Evolutionary conservation across 2,888 invertebrate genomes (phyloP).

Genomic region (Cyrtodaria siliqua): DNA sequence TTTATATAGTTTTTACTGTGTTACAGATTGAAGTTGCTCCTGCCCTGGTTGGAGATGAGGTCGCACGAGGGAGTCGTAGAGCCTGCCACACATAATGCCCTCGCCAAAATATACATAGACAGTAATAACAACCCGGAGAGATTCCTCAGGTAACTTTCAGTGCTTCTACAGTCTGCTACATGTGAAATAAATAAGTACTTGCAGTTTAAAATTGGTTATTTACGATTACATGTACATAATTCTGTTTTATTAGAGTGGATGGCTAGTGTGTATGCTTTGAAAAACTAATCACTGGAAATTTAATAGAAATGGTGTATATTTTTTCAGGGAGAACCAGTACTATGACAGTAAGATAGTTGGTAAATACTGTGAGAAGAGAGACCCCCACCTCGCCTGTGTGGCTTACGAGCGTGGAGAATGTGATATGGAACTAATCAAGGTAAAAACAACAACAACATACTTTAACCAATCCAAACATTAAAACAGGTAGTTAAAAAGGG

Average conservation of each 20-base stretch:
- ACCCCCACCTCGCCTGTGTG: conserved; percentile 99
- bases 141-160: conserved; percentile 92
- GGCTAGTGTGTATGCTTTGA: no score
- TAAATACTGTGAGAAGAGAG: conserved; percentile 99
- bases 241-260: no score
- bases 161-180: no score
- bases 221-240: no score
- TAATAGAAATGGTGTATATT: no score
- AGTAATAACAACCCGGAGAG: conserved; percentile 99
- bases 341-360: conserved; percentile 97
- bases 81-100: conserved; percentile 99
- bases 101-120: conserved; percentile 99
- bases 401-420: conserved; percentile 99
- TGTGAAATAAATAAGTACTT: no score
- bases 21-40: conserved; percentile 95
- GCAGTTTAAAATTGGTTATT: not conserved
- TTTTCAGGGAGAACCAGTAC: conserved; percentile 90
- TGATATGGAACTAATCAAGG: conserved; percentile 98
- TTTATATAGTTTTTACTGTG: not conserved
- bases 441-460: no score
- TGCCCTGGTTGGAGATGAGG: conserved; percentile 99
- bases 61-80: conserved; percentile 99
- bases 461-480: no score
- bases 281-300: no score
- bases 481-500: no score